Conservation (phyloP, 1,140 invertebrate species). For the Platorchestia sp. region DNA sequence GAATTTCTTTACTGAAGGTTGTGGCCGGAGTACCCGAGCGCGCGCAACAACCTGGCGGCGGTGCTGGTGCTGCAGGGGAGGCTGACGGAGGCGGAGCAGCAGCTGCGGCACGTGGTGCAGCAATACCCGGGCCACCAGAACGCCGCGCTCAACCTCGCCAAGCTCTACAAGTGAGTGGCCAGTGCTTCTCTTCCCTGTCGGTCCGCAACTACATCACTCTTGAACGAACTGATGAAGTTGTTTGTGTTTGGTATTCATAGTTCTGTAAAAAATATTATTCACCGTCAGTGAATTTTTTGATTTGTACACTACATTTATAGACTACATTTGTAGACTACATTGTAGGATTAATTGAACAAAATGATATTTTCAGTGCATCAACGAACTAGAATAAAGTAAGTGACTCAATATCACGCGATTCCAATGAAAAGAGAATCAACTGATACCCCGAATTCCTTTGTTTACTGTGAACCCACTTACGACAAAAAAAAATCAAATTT, state of each 20-base stretch:
- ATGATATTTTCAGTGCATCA: too few relatives aligned
- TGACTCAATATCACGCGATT: too few relatives aligned
- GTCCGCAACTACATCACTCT: not conserved
- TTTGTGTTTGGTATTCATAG: not conserved
- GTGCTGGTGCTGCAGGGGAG: conserved; percentile 73
- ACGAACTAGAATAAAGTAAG: too few relatives aligned
- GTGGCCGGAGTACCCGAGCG: conserved; percentile 88
- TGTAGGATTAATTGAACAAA: too few relatives aligned
- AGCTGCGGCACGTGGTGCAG: conserved; percentile 83
- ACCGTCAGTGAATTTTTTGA: not conserved
- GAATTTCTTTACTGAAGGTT: conserved; percentile 75
- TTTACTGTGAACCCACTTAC: too few relatives aligned
- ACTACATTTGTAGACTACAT: too few relatives aligned
- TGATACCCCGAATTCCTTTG: too few relatives aligned
- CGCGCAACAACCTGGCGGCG: conserved; percentile 90
- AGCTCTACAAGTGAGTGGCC: not conserved
- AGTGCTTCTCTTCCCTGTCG: not conserved
- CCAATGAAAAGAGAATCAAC: too few relatives aligned
- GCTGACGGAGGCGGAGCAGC: conserved; percentile 78
- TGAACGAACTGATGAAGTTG: not conserved
- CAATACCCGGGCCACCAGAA: conserved; percentile 84
- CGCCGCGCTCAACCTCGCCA: conserved; percentile 88
- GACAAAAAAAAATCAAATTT: too few relatives aligned
- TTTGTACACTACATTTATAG: too few relatives aligned
- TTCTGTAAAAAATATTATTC: not conserved